Evolutionary conservation across 2,888 invertebrate species (phyloP), one percentile per base, ranked within the genome.

Genomic region (Pammene aurita): DNA sequence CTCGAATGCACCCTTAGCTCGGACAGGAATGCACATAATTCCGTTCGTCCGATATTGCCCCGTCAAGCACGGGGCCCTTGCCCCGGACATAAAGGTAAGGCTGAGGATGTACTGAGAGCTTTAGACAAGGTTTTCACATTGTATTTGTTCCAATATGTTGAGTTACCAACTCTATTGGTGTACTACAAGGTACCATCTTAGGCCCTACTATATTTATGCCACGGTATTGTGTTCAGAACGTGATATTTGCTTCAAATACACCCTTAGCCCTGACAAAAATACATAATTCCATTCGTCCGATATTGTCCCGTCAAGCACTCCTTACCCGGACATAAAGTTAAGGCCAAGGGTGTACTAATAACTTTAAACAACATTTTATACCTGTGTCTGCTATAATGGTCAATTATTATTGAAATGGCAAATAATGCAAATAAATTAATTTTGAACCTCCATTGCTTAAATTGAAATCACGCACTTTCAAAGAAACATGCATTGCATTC

Each of bases 1-100:
- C 26, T 52, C 41, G 72, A 66, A 68, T 76, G 73, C 75, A 76
- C 80, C 81, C 80, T 77, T 76, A 75, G 70, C 74, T 70, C 72
- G 41, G 48, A 38, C 46, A 38, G 78, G 86, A 83, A 86, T 86
- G 85, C 84, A 83, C 84, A 84, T 86, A 82, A 84, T 79, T 84
- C 78, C 76, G 73, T 72, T 67, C 76, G 75, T 77, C 84, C 82
- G 86, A 86, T 86, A 86, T 83, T 80, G 73, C 75, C 70, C 75
- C 81, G 81, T 80, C 81, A 78, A 78, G 74, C 80, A 82, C 76
- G 81, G 77, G 76, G 74, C 75, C 72, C 75, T 77, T 76, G 38
- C 75, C 72, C 72, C 66, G 57, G 75, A 69, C 61, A 70, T 71
- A 68, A 70, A 64, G 41, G 63, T 71, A 67, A 72, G 46, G 72